Conservation (phyloP, 2,888 invertebrate genomes). For the Acanthosepion pharaonis region DNA sequence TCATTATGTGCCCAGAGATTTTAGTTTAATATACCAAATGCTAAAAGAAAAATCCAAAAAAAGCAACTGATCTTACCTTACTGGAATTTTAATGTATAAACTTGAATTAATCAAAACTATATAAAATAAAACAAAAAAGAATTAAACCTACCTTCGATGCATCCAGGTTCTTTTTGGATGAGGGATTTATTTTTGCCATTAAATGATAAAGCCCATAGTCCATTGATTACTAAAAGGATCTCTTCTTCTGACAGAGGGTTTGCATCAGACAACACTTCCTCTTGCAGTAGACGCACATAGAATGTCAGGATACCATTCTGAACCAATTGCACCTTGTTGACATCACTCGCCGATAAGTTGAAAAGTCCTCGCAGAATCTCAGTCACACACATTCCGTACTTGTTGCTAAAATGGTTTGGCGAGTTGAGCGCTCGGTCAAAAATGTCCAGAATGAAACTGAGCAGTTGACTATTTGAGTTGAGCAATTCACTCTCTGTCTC, state of each 20-base stretch:
- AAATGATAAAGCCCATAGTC: conserved; percentile 71
- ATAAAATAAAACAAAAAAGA: background rate
- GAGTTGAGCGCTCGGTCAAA: conserved; percentile 66
- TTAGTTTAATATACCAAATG: too few relatives aligned
- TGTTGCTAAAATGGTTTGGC: conserved; percentile 64
- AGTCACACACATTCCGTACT: conserved; percentile 68
- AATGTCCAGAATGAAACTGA: conserved; percentile 67
- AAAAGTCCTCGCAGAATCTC: conserved; percentile 69
- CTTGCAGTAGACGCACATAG: conserved; percentile 56
- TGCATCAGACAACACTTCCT: conserved; percentile 49
- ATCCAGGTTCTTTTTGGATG: conserved; percentile 61
- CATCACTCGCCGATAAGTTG: conserved; percentile 66
- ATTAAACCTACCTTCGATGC: conserved; percentile 64
- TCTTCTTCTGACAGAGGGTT: conserved; percentile 57
- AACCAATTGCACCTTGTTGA: conserved; percentile 68
- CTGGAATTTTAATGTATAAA: too few relatives aligned
- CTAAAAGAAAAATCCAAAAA: too few relatives aligned
- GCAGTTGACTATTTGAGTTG: conserved; percentile 64
- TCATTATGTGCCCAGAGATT: too few relatives aligned
- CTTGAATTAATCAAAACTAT: too few relatives aligned
- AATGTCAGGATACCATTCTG: conserved; percentile 60
- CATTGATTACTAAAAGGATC: conserved; percentile 62
- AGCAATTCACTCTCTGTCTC: conserved; percentile 69
- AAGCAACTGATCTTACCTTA: too few relatives aligned
- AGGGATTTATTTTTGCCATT: conserved; percentile 63